phyloP scores from a whole-genome alignment of 2,797 vertebrate genomes.

The Parambassis ranga region DNA sequence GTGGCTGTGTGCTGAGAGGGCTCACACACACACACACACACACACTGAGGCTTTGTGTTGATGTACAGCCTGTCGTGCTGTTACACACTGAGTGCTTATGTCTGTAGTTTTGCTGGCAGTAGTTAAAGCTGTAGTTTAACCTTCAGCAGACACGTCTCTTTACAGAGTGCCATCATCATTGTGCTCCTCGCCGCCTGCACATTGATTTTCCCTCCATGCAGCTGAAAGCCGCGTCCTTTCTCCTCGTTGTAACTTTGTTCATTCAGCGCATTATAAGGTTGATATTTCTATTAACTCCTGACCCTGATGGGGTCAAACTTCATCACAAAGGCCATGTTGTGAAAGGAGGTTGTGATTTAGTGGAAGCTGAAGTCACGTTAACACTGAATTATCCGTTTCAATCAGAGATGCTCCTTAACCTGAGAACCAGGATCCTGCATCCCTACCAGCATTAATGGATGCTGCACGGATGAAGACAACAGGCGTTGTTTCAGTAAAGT shows the following conservation, averaged over 20 bases:
- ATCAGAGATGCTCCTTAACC: neutral
- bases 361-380: neutral
- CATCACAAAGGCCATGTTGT: accelerated
- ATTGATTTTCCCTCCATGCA: constrained; percentile 20
- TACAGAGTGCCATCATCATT: constrained; percentile 2
- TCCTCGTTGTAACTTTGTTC: constrained; percentile 4
- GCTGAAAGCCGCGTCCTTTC: neutral
- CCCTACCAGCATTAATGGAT: neutral
- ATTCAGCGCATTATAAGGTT: neutral
- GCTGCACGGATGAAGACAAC: no score
- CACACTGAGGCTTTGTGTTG: neutral
- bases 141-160: neutral
- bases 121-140: constrained; percentile 19
- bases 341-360: neutral
- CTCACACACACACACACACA: neutral
- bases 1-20: neutral
- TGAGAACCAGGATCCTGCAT: neutral
- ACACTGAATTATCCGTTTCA: neutral
- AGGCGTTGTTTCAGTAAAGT: no score
- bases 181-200: neutral
- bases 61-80: constrained; percentile 4
- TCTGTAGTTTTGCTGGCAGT: constrained; percentile 8
- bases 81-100: constrained; percentile 3
- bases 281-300: constrained; percentile 18
- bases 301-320: neutral